These are phyloP conservation scores for Umimayanthus chanpuru DNA, from an alignment of 92 coral and sea anemone genomes.

Conservation along the genomic window DNA sequence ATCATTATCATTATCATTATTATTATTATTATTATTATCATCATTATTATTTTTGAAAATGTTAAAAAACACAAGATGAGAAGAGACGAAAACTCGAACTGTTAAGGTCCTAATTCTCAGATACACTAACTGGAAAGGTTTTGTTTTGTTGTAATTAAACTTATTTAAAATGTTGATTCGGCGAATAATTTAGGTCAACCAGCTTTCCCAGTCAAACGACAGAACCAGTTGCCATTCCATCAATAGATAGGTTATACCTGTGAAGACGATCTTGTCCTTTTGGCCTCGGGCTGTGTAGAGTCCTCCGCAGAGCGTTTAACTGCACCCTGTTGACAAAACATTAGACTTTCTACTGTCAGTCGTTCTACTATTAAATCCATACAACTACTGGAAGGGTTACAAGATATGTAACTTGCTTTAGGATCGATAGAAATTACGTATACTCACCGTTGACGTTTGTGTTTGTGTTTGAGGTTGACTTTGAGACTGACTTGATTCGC, in stretches of 20 bases:
- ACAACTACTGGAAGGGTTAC: neutral
- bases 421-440: neutral
- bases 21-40: too few relatives aligned
- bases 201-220: neutral
- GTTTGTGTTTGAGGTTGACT: constrained; percentile 12
- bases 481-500: constrained; percentile 35
- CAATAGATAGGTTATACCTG: constrained; percentile 58
- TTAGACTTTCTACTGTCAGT: neutral
- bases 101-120: too few relatives aligned
- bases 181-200: neutral
- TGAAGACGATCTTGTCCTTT: constrained; percentile 82
- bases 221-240: neutral
- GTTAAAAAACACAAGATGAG: too few relatives aligned
- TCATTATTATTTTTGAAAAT: too few relatives aligned
- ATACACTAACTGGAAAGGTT: too few relatives aligned
- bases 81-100: too few relatives aligned
- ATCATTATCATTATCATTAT: too few relatives aligned
- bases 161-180: neutral
- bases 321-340: constrained; percentile 50
- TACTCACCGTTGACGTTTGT: constrained; percentile 30
- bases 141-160: too few relatives aligned
- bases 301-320: constrained; percentile 95
- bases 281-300: constrained; percentile 78
- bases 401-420: neutral
- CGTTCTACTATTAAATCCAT: neutral